Percentiles rank a stretch among this genome's conserved stretches.
These are phyloP conservation scores for Amiota mariae DNA, from an alignment of 2,888 invertebrate species.

Conservation along the genomic window DNA sequence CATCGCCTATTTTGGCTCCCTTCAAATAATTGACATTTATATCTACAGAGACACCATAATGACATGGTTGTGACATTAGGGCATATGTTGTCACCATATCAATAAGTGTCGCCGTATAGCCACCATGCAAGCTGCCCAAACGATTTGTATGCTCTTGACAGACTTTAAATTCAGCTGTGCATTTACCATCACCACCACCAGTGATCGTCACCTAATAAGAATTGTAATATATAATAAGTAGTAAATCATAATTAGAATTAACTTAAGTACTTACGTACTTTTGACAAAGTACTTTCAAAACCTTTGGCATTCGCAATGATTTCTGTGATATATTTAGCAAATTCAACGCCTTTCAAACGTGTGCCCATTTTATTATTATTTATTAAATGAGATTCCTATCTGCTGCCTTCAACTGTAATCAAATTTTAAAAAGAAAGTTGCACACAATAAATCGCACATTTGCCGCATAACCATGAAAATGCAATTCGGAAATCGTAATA, in stretches of 20 bases:
- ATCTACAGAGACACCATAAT: slow-evolving; percentile 87
- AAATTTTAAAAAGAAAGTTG: too few species aligned
- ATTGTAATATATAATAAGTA: not conserved
- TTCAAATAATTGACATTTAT: slow-evolving; percentile 87
- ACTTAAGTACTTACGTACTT: slow-evolving; percentile 66
- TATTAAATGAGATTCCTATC: not conserved
- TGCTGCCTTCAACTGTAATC: not conserved
- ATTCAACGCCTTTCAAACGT: slow-evolving; percentile 69
- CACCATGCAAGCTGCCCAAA: slow-evolving; percentile 87
- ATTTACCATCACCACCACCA: slow-evolving; percentile 80
- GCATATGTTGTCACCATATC: slow-evolving; percentile 86
- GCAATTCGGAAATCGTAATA: too few species aligned
- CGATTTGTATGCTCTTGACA: slow-evolving; percentile 82
- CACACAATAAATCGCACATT: too few species aligned
- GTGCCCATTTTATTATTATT: slow-evolving; percentile 53
- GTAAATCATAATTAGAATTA: too few species aligned
- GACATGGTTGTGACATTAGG: slow-evolving; percentile 78
- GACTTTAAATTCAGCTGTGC: slow-evolving; percentile 83
- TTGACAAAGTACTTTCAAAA: slow-evolving; percentile 74
- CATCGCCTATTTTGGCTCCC: slow-evolving; percentile 84
- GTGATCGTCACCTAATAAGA: slow-evolving; percentile 71
- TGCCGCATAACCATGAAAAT: too few species aligned
- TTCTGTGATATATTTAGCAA: slow-evolving; percentile 72
- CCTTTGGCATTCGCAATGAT: slow-evolving; percentile 69
- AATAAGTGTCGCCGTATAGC: slow-evolving; percentile 83